Conservation (phyloP, 2,888 invertebrate species). For the Cantharis nigra region DNA sequence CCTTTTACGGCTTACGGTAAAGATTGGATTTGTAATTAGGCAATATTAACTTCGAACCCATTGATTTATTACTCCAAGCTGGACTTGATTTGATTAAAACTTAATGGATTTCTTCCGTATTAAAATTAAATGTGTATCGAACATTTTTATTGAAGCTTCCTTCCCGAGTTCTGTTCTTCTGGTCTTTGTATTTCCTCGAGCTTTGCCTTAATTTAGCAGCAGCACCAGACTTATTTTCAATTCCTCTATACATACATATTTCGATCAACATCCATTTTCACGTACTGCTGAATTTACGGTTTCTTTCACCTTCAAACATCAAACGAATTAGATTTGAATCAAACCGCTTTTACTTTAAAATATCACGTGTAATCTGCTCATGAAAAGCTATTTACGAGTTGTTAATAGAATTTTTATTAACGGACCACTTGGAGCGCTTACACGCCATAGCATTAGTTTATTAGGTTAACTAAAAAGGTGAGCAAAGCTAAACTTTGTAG, state of each 20-base stretch:
- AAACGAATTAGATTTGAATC: not conserved
- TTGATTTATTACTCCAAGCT: not conserved
- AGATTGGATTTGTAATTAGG: not conserved
- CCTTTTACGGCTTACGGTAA: not conserved
- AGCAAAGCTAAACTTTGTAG: not conserved
- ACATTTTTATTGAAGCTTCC: not conserved
- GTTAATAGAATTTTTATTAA: slow-evolving; percentile 4
- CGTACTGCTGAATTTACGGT: not conserved
- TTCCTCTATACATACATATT: not conserved
- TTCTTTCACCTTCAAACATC: not conserved
- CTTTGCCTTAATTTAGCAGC: not conserved
- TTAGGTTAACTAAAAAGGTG: not conserved
- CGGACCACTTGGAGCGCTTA: not conserved
- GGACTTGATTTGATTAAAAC: not conserved
- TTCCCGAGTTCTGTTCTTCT: not conserved
- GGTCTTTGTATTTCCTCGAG: not conserved
- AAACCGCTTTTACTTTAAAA: not conserved
- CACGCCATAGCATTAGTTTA: not conserved
- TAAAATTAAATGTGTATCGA: not conserved
- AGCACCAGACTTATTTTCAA: not conserved
- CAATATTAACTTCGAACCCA: not conserved
- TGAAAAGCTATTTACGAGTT: not conserved
- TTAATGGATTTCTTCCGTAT: not conserved
- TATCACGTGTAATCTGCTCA: not conserved
- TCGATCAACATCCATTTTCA: not conserved